A percentile compares a stretch with the other conserved stretches of the same genome.
Conservation (phyloP, 2,113 vertebrate species). For the Ariopsis seemanni region DNA sequence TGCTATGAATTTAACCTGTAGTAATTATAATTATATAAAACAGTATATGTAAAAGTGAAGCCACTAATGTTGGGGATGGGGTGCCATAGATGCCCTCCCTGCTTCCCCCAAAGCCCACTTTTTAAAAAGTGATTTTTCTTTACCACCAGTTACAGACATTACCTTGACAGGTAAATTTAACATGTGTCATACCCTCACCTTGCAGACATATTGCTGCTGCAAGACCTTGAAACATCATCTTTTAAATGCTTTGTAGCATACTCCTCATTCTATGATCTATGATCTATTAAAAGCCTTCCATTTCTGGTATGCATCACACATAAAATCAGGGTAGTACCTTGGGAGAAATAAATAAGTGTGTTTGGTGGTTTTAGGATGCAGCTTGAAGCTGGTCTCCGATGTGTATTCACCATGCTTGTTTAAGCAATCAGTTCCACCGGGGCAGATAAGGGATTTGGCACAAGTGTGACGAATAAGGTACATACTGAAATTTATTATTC, state of each 20-base stretch:
- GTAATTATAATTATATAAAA: neutral
- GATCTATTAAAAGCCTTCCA: slow-evolving; percentile 46
- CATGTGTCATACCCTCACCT: slow-evolving; percentile 4
- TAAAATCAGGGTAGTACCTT: slow-evolving; percentile 42
- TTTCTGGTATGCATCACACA: slow-evolving; percentile 47
- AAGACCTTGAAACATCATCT: slow-evolving; percentile 36
- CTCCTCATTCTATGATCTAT: slow-evolving; percentile 32
- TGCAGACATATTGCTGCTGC: neutral
- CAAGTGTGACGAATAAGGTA: slow-evolving; percentile 57
- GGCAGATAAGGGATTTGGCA: slow-evolving; percentile 47
- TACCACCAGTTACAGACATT: neutral
- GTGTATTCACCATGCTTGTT: slow-evolving; percentile 59
- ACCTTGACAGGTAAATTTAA: slow-evolving; percentile 2
- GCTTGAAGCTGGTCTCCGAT: slow-evolving; percentile 48
- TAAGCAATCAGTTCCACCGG: slow-evolving; percentile 62
- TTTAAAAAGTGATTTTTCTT: neutral
- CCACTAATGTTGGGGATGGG: neutral
- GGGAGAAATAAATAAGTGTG: slow-evolving; percentile 54
- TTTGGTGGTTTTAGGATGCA: slow-evolving; percentile 50
- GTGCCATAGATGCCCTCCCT: neutral
- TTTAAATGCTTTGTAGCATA: slow-evolving; percentile 39
- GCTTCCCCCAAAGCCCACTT: neutral
- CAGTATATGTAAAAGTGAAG: neutral
- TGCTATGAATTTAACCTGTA: neutral
- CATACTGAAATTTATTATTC: slow-evolving; percentile 61